Evolutionary conservation across 2,113 vertebrate genomes (phyloP).

Genomic region (Thinocorus orbignyianus): DNA sequence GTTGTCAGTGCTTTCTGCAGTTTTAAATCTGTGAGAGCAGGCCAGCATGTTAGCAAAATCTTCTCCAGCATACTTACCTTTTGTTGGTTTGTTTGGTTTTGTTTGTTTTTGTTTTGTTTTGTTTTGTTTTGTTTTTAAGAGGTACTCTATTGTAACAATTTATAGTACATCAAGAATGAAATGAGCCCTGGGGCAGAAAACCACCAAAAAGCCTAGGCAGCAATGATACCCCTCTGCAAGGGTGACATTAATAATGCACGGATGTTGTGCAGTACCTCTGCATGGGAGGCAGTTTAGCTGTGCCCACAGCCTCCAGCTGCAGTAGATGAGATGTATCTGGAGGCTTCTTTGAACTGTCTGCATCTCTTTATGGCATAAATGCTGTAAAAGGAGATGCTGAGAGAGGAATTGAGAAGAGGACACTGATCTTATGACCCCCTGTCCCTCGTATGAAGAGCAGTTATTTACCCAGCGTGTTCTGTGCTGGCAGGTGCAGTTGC

Average conservation of each 20-base stretch:
- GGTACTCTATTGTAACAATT: background rate
- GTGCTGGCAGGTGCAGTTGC: background rate
- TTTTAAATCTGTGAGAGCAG: background rate
- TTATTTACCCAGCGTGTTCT: background rate
- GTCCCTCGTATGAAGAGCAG: background rate
- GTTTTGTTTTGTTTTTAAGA: background rate
- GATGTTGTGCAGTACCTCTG: background rate
- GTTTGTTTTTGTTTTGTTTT: background rate
- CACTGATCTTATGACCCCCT: background rate
- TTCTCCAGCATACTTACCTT: background rate
- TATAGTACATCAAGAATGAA: background rate
- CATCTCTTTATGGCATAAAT: background rate
- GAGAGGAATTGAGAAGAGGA: background rate
- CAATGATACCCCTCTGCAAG: background rate
- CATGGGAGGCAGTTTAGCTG: background rate
- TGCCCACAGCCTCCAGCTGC: background rate
- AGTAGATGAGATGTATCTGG: background rate
- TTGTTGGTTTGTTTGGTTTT: no score
- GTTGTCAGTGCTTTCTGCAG: conserved; percentile 15
- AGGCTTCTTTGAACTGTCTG: background rate
- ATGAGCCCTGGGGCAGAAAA: background rate
- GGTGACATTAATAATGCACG: background rate
- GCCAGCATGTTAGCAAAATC: background rate
- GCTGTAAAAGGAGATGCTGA: background rate
- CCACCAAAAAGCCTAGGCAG: background rate